Conservation (phyloP, 2,888 invertebrate species). For the Acheta domesticus region DNA sequence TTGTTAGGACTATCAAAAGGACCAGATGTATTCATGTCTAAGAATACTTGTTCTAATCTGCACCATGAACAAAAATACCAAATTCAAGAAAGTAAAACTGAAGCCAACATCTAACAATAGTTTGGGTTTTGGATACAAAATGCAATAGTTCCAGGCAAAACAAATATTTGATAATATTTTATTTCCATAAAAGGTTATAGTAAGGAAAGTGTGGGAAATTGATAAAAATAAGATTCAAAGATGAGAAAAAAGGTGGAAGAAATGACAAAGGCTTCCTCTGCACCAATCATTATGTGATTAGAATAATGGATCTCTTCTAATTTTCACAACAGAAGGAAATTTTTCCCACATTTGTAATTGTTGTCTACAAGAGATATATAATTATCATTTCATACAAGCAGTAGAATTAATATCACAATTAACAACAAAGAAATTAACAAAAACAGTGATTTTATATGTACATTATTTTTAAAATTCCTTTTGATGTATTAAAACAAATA, state of each 20-base stretch:
- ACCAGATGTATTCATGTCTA: no score
- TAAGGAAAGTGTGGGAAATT: constrained; percentile 25
- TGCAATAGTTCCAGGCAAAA: neutral
- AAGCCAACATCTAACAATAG: no score
- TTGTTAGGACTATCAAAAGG: no score
- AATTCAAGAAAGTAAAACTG: no score
- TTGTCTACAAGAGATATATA: constrained; percentile 1
- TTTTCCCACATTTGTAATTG: neutral
- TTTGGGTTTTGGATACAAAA: neutral
- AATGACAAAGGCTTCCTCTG: neutral
- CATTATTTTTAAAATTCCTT: neutral
- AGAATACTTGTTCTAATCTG: no score
- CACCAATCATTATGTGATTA: neutral
- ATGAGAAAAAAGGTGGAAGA: constrained; percentile 20
- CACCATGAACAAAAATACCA: no score
- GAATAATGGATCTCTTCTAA: neutral
- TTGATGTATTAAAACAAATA: constrained; percentile 1
- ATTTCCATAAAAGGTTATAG: constrained; percentile 36
- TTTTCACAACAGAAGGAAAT: constrained; percentile 10
- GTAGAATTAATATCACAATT: constrained; percentile 7
- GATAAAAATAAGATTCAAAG: neutral
- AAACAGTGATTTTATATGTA: constrained; percentile 3
- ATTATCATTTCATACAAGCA: constrained; percentile 3
- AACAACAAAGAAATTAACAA: neutral
- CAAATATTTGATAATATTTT: constrained; percentile 29